A percentile compares a stretch with the other conserved stretches of the same genome.
These are phyloP conservation scores for Hydropsyche betteni DNA, from an alignment of 2,888 invertebrate species.

Conservation along the genomic window DNA sequence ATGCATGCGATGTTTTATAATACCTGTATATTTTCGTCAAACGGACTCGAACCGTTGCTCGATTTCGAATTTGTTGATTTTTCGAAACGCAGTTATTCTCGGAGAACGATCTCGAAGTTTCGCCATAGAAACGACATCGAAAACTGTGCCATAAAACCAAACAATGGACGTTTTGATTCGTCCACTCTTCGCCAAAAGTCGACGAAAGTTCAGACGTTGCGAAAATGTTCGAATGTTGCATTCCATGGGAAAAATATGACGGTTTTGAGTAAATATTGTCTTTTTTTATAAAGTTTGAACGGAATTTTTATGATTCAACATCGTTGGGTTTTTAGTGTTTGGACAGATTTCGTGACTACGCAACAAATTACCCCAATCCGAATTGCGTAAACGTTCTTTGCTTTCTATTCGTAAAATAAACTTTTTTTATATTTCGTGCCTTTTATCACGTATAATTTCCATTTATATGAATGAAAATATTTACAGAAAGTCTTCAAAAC, in stretches of 20 bases:
- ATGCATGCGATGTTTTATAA: too few relatives aligned
- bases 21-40: too few relatives aligned
- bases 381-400: neutral
- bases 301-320: neutral
- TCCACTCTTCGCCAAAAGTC: neutral
- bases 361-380: neutral
- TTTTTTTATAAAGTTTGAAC: too few relatives aligned
- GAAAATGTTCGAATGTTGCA: neutral
- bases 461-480: too few relatives aligned
- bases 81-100: too few relatives aligned
- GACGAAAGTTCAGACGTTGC: neutral
- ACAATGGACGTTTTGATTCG: conserved; percentile 1
- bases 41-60: too few relatives aligned
- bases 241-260: neutral
- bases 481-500: too few relatives aligned
- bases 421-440: too few relatives aligned
- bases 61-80: too few relatives aligned
- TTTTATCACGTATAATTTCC: too few relatives aligned
- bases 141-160: neutral
- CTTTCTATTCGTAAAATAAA: too few relatives aligned
- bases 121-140: neutral
- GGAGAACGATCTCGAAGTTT: neutral
- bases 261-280: neutral
- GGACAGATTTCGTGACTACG: conserved; percentile 11
- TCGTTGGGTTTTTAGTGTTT: neutral